Evolutionary conservation across 2,797 vertebrate species (phyloP).

Genomic region (Danio aesculapii): DNA sequence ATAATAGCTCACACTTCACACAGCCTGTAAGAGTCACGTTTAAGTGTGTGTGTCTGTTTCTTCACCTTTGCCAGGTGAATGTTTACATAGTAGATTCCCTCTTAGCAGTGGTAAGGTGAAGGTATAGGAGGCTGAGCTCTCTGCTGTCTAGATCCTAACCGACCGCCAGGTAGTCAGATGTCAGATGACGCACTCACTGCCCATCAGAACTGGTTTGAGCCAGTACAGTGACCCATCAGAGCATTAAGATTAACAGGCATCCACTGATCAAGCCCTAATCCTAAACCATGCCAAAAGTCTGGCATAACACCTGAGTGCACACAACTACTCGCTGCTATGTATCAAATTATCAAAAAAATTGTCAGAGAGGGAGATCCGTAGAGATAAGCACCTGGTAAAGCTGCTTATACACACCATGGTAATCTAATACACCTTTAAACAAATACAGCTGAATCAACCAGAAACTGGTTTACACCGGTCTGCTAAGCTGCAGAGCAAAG

Average conservation of each 20-base stretch:
- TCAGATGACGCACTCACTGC: constrained; percentile 65
- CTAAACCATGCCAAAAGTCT: constrained; percentile 47
- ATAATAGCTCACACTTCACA: constrained; percentile 22
- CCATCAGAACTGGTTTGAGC: constrained; percentile 76
- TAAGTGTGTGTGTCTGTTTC: neutral
- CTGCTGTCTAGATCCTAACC: constrained; percentile 53
- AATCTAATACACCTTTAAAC: constrained; percentile 61
- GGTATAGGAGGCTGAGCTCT: constrained; percentile 13
- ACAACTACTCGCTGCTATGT: neutral
- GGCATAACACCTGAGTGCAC: constrained; percentile 13
- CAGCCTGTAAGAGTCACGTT: neutral
- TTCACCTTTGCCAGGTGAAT: constrained; percentile 14
- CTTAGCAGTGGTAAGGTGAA: constrained; percentile 20
- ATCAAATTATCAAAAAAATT: neutral
- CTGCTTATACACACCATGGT: constrained; percentile 50
- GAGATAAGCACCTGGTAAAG: constrained; percentile 39
- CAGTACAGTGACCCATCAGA: constrained; percentile 63
- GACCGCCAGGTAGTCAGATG: constrained; percentile 63
- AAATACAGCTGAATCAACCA: constrained; percentile 62
- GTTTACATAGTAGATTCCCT: constrained; percentile 60
- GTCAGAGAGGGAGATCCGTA: neutral
- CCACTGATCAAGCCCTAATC: constrained; percentile 64
- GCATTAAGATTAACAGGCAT: constrained; percentile 73
- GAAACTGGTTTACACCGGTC: constrained; percentile 77
- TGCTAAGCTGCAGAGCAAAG: constrained; percentile 54